phyloP scores from a whole-genome alignment of 1,140 invertebrate genomes.

The Ceratina japonica region DNA sequence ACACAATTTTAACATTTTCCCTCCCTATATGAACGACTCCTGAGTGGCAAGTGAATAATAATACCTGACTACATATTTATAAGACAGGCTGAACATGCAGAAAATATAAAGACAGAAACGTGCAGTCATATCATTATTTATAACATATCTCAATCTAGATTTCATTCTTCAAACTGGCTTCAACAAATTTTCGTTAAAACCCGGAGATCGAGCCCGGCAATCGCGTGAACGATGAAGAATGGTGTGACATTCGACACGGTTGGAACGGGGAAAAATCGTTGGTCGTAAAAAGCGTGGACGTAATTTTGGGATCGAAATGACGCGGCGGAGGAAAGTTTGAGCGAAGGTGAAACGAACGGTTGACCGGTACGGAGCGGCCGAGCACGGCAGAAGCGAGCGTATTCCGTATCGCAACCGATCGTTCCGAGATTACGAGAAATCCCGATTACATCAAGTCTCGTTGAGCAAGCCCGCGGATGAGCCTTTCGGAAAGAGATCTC shows the following conservation, averaged over 20 bases:
- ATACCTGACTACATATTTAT: too few species aligned
- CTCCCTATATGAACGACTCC: too few species aligned
- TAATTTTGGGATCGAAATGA: too few species aligned
- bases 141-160: too few species aligned
- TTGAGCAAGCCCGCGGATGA: slow-evolving; percentile 22
- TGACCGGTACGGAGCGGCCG: neutral
- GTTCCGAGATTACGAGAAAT: slow-evolving; percentile 19
- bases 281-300: too few species aligned
- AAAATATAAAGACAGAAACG: too few species aligned
- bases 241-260: neutral
- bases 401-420: slow-evolving; percentile 15
- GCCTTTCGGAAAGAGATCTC: neutral
- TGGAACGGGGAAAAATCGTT: neutral
- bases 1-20: too few species aligned
- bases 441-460: slow-evolving; percentile 15
- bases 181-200: too few species aligned
- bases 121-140: neutral
- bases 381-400: neutral
- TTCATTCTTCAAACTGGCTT: too few species aligned
- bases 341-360: neutral
- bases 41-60: too few species aligned
- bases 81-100: too few species aligned
- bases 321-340: neutral
- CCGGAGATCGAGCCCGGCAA: neutral
- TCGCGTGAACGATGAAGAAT: too few species aligned